These are phyloP conservation scores for Poeciliopsis turneri DNA, from an alignment of 2,797 vertebrate genomes.

Conservation along the genomic window DNA sequence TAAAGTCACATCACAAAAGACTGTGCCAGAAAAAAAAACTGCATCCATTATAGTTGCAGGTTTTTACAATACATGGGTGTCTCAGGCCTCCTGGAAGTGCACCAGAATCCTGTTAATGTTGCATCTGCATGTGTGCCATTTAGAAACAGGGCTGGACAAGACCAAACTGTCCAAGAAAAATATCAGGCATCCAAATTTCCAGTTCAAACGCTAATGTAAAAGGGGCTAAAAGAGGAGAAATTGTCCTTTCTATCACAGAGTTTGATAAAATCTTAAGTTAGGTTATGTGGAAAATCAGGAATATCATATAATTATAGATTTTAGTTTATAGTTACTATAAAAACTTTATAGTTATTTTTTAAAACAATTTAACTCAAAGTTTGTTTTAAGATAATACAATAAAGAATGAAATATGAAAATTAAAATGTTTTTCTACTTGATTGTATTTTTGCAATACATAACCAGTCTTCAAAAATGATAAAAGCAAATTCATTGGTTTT, in stretches of 20 bases:
- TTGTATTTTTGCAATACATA: not conserved
- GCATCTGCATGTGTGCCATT: not conserved
- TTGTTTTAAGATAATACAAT: not conserved
- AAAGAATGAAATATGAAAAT: not conserved
- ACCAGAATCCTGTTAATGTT: not conserved
- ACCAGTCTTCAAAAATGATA: not conserved
- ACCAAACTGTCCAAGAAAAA: not conserved
- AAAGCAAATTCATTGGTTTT: not conserved
- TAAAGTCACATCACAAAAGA: not conserved
- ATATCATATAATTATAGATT: not conserved
- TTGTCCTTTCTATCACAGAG: not conserved
- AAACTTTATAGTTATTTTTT: not conserved
- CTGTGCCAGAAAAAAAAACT: not conserved
- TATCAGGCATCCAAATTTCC: not conserved
- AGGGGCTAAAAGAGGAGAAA: not conserved
- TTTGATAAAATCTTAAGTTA: not conserved
- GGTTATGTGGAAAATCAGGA: not conserved
- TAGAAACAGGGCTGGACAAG: not conserved
- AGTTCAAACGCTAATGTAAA: not conserved
- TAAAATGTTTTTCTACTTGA: not conserved
- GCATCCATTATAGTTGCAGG: not conserved
- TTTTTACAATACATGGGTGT: not conserved
- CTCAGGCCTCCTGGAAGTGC: not conserved
- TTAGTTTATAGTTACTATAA: no score
- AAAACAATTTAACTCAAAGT: not conserved